Conservation (phyloP, 1,140 invertebrate genomes). For the Drosophila pruinosa region DNA sequence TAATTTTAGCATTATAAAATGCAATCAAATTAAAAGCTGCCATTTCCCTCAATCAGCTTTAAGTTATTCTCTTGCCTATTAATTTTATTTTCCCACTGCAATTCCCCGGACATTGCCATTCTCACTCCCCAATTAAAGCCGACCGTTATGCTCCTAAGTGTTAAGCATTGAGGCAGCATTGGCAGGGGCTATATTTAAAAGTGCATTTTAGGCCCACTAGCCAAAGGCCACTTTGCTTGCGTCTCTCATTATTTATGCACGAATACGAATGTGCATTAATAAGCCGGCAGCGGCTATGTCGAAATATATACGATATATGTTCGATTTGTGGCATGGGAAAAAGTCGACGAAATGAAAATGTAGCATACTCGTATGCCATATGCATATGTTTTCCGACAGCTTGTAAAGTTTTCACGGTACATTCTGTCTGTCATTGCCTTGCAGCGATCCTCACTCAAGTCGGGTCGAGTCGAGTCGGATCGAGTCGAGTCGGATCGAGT, state of each 20-base stretch:
- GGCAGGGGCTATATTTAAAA: conserved; percentile 37
- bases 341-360: conserved; percentile 35
- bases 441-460: conserved; percentile 45
- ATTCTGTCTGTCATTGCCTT: not conserved
- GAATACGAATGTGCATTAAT: conserved; percentile 56
- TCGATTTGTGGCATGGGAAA: not conserved
- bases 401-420: conserved; percentile 52
- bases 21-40: not conserved
- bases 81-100: not conserved
- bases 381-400: conserved; percentile 46
- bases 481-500: too few species aligned
- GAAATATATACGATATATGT: conserved; percentile 34
- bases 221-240: not conserved
- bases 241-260: conserved; percentile 52
- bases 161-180: too few species aligned
- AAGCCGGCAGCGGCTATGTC: conserved; percentile 26
- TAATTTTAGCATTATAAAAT: not conserved
- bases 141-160: not conserved
- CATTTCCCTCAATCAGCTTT: not conserved
- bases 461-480: too few species aligned
- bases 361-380: conserved; percentile 36
- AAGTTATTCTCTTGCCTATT: not conserved
- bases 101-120: conserved; percentile 22
- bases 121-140: not conserved
- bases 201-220: conserved; percentile 36